Evolutionary conservation across 2,113 vertebrate genomes (phyloP).

Genomic region (Sceloporus undulatus): DNA sequence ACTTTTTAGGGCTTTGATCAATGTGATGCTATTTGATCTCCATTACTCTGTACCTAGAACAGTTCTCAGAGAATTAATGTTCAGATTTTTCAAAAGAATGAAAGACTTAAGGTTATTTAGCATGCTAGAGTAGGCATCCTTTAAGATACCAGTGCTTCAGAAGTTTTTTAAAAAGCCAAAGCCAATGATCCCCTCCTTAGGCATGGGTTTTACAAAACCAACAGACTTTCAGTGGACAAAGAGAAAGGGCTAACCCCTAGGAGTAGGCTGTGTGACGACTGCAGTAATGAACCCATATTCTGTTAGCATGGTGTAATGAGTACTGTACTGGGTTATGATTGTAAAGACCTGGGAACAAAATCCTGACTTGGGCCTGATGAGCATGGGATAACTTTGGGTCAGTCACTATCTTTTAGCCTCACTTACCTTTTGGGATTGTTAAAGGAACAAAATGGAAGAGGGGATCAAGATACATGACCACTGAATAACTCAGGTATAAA

Average conservation of each 20-base stretch:
- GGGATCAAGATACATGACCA: not conserved
- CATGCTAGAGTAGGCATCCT: not conserved
- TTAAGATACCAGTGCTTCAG: constrained; percentile 3
- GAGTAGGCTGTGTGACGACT: not conserved
- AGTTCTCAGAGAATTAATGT: not conserved
- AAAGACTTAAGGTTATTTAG: not conserved
- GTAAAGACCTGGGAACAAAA: not conserved
- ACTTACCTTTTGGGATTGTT: too few relatives aligned
- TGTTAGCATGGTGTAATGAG: not conserved
- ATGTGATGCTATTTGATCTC: accelerated
- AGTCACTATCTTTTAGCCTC: not conserved
- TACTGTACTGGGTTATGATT: too few relatives aligned
- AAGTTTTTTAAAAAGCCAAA: constrained; percentile 29
- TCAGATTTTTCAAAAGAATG: constrained; percentile 47
- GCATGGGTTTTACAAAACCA: not conserved
- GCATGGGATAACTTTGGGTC: not conserved
- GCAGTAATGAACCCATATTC: not conserved
- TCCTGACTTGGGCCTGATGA: not conserved
- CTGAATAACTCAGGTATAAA: too few relatives aligned
- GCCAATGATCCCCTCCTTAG: not conserved
- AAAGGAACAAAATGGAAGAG: not conserved
- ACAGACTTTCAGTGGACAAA: not conserved
- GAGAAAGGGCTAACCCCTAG: not conserved
- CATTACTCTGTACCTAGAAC: accelerated
- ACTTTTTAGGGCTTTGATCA: constrained; percentile 6